Evolutionary conservation across 1,140 invertebrate species (phyloP).

Genomic region (Ruditapes philippinarum): DNA sequence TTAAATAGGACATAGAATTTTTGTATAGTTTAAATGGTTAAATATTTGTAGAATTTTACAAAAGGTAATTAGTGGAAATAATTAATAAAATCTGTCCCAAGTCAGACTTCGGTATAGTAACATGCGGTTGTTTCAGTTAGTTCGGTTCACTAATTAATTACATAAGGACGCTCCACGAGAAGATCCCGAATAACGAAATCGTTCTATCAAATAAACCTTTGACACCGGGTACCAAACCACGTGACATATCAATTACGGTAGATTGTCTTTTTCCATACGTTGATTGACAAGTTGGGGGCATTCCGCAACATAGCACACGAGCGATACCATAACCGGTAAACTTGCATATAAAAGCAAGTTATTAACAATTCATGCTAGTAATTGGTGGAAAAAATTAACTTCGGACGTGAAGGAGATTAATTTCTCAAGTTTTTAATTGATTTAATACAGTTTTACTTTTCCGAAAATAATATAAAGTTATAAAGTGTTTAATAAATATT

Average conservation of each 20-base stretch:
- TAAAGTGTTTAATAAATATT: too few relatives aligned
- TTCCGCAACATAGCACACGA: background rate
- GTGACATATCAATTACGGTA: constrained; percentile 16
- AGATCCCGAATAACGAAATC: background rate
- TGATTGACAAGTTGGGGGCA: constrained; percentile 5
- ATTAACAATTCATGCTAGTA: background rate
- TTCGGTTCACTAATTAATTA: constrained; percentile 21
- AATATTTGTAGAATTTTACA: background rate
- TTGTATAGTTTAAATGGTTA: background rate
- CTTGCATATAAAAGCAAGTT: too few relatives aligned
- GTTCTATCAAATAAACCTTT: constrained; percentile 5
- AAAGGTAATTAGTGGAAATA: background rate
- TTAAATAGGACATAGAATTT: too few relatives aligned
- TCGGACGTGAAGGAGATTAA: too few relatives aligned
- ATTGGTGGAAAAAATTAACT: too few relatives aligned
- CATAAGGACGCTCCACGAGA: constrained; percentile 16
- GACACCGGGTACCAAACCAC: background rate
- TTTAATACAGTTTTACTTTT: background rate
- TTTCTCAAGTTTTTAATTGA: background rate
- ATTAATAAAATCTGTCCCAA: background rate
- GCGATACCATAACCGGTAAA: too few relatives aligned
- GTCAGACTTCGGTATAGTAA: background rate
- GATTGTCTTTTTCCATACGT: constrained; percentile 1
- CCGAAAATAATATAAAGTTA: too few relatives aligned
- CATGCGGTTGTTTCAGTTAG: background rate